Evolutionary conservation across 2,797 vertebrate genomes (phyloP), one percentile per base, ranked within the genome.

Genomic region (Sitta carolinensis): DNA sequence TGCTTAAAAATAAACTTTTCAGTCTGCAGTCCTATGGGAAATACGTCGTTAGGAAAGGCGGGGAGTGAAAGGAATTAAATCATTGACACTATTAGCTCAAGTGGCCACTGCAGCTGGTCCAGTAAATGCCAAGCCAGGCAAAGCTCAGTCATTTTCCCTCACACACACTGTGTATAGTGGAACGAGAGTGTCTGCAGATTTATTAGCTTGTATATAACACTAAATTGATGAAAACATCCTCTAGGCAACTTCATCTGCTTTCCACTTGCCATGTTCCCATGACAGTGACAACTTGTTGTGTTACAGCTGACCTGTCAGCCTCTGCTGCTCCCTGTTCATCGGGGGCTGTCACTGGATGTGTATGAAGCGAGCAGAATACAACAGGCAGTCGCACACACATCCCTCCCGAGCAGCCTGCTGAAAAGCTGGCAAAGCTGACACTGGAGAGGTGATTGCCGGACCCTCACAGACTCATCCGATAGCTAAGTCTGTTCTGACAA

Each of bases 201-300:
- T 96, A 96, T 95, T 97, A 94, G 93, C 91, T 96, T 94, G 91
- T 96, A 96, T 94, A 96, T 94, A 96, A 94, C 88, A 94, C 91
- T 86, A 95, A 97, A 96, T 96, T 95, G 94, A 97, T 96, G 96
- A 96, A 96, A 97, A 96, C 95, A 95, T 96, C 95, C 94, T 97
- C 94, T 96, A 94, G 95, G 96, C 96, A 96, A 96, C 95, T 97
- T 95, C 96, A 94, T 96, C 95, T 90, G 88, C 95, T 94, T 96
- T 93, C 94, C 95, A 93, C 94, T 96, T 97, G 95, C 95, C 95
- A 93, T 95, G 95, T 94, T 96, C 95, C 93, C 89, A 38, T 96
- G 96, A 96, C 96, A 97, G 95, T 96, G 96, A 97, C 96, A 97
- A 97, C 96, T 96, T 97, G 94, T 95, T 97, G 94, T 96, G 94